Percentiles rank a stretch among this genome's conserved stretches.
Conservation (phyloP, 2,113 vertebrate species). For the Clarias magur region DNA sequence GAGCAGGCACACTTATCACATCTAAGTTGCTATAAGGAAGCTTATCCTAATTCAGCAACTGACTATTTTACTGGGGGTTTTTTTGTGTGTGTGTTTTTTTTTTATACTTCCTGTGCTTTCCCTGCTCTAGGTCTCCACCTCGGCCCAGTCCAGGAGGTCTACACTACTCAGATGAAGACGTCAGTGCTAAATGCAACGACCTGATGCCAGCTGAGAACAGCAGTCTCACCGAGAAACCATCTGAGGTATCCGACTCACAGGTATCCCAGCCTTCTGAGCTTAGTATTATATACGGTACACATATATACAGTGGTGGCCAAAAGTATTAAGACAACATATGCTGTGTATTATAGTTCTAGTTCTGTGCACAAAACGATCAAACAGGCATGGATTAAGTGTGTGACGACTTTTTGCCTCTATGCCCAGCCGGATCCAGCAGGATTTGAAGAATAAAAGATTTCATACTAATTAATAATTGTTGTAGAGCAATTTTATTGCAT, state of each 20-base stretch:
- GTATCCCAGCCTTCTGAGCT: constrained; percentile 63
- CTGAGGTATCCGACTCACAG: constrained; percentile 96
- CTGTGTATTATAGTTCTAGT: too few species aligned
- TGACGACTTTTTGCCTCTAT: too few species aligned
- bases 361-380: too few species aligned
- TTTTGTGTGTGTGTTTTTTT: neutral
- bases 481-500: too few species aligned
- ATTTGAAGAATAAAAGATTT: too few species aligned
- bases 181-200: constrained; percentile 94
- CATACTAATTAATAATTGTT: too few species aligned
- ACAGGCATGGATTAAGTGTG: too few species aligned
- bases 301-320: too few species aligned
- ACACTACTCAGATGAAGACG: constrained; percentile 96
- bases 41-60: neutral
- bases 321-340: too few species aligned
- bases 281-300: neutral
- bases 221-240: constrained; percentile 96
- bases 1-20: neutral
- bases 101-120: neutral
- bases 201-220: constrained; percentile 96
- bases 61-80: neutral
- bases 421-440: too few species aligned
- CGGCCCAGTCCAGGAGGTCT: constrained; percentile 94
- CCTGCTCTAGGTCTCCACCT: constrained; percentile 80
- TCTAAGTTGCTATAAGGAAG: neutral